Base-by-base conservation (phyloP, 2,797 vertebrate species). In the Epinephelus malabaricus region DNA sequence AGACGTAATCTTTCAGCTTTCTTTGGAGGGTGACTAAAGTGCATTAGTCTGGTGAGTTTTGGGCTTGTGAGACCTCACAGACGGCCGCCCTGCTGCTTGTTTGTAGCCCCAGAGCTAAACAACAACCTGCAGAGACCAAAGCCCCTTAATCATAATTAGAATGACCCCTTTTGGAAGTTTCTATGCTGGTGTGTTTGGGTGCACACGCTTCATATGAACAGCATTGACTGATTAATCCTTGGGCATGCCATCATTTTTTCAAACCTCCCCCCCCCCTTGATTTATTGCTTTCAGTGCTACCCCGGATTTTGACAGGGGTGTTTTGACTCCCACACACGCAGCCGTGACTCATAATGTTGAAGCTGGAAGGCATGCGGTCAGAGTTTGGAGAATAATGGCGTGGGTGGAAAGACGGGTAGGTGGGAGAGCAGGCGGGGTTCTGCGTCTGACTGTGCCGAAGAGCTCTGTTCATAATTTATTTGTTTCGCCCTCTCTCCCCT, bases 381-480 rank as follows among this genome's bases (percentile, higher is more conserved):
- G 65, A 67, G 59, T 77, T 67, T 73, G 69, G 49, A 34, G 50
- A 75, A 80, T 55, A 71, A 81, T 59, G 69, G 47, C 38, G 82
- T 85, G 81, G 83, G 81, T 69, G 81, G 68, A 76, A 81, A 67
- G 67, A 75, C 2, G 55, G 54, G 81, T 67, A 19, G 64, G 79
- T 61, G 79, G 79, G 65, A 40, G 70, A 38, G 45, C 12, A n/a
- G 38, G 51, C 38, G 25, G 53, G 73, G 73, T 78, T 82, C 65
- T 65, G 56, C 9, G 3, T 43, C 70, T 60, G 50, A 62, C 55
- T 76, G 46, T 21, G 62, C 69, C 12, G 43, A 53, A 15, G 47
- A 73, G 67, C 73, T 80, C 86, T 85, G 58, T 82, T 77, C 69
- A 81, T 76, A 60, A 91, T 86, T 77, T 68, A 84, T 73, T 81